Conservation (phyloP, 2,113 vertebrate genomes). For the Trematomus loennbergii region DNA sequence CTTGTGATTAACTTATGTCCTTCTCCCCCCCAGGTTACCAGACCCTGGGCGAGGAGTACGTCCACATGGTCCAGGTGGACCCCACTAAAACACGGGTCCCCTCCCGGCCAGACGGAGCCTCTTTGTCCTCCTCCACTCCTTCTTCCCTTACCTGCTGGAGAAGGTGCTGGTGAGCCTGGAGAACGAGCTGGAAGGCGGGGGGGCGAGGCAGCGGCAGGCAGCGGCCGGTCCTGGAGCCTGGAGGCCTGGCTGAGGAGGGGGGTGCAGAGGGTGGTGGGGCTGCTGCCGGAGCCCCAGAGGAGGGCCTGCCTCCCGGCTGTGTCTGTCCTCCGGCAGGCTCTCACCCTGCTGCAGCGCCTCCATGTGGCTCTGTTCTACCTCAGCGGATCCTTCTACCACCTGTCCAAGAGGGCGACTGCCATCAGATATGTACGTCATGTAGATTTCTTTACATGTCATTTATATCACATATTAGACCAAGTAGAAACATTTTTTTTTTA, state of each 20-base stretch:
- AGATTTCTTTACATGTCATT: not conserved
- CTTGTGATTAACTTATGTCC: too few relatives aligned
- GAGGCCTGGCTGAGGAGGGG: constrained; percentile 73
- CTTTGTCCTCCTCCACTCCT: constrained; percentile 83
- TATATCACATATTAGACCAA: not conserved
- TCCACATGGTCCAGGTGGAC: constrained; percentile 92
- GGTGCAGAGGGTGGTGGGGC: constrained; percentile 66
- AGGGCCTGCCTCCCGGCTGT: constrained; percentile 71
- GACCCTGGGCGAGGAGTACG: constrained; percentile 96
- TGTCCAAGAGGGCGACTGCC: constrained; percentile 88
- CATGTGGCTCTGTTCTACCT: constrained; percentile 93
- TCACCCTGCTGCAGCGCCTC: constrained; percentile 86
- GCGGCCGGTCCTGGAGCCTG: constrained; percentile 39
- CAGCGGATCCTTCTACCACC: constrained; percentile 89
- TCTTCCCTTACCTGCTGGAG: constrained; percentile 90
- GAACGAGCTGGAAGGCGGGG: constrained; percentile 84
- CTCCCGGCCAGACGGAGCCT: constrained; percentile 77
- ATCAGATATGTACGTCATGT: constrained; percentile 88
- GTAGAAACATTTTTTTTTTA: too few relatives aligned
- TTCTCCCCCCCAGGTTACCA: constrained; percentile 87
- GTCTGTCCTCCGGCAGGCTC: constrained; percentile 77
- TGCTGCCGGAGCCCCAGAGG: constrained; percentile 85
- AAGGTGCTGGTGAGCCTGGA: constrained; percentile 89
- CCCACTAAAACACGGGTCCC: constrained; percentile 85
- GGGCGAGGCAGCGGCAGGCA: not conserved